A percentile compares a stretch with the other conserved stretches of the same genome.
Evolutionary conservation across 2,888 invertebrate species (phyloP).

Genomic region (Athripsodes cinereus): DNA sequence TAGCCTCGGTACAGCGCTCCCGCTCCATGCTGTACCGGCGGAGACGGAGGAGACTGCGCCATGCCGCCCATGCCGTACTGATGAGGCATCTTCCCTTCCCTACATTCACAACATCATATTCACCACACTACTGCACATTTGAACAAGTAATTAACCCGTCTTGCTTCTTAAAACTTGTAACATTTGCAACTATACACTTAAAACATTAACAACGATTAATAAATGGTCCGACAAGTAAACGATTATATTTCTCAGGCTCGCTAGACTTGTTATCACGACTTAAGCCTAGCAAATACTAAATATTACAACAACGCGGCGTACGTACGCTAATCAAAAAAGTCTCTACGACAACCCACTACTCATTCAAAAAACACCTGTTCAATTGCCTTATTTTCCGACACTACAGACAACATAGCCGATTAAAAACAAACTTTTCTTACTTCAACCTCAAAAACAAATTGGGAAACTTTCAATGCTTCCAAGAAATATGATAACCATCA

Average conservation of each 20-base stretch:
- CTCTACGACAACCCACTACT: constrained; percentile 46
- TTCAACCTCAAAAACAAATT: neutral
- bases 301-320: constrained; percentile 36
- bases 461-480: too few species aligned
- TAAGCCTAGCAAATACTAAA: constrained; percentile 22
- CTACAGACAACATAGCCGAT: constrained; percentile 42
- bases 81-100: constrained; percentile 58
- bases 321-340: constrained; percentile 21
- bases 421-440: neutral
- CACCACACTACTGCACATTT: neutral
- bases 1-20: constrained; percentile 59
- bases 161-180: too few species aligned
- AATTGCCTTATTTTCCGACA: constrained; percentile 63
- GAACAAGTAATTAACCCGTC: too few species aligned
- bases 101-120: constrained; percentile 18
- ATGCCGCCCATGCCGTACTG: constrained; percentile 72
- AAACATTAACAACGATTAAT: neutral
- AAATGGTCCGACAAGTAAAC: neutral
- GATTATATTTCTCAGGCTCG: neutral
- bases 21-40: constrained; percentile 55
- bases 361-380: constrained; percentile 76
- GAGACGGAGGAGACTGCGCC: constrained; percentile 79
- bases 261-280: constrained; percentile 29
- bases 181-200: constrained; percentile 12
- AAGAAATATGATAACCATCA: too few species aligned